phyloP scores from a whole-genome alignment of 53 echinoderm and acorn worm species.

The Arbacia lixula region DNA sequence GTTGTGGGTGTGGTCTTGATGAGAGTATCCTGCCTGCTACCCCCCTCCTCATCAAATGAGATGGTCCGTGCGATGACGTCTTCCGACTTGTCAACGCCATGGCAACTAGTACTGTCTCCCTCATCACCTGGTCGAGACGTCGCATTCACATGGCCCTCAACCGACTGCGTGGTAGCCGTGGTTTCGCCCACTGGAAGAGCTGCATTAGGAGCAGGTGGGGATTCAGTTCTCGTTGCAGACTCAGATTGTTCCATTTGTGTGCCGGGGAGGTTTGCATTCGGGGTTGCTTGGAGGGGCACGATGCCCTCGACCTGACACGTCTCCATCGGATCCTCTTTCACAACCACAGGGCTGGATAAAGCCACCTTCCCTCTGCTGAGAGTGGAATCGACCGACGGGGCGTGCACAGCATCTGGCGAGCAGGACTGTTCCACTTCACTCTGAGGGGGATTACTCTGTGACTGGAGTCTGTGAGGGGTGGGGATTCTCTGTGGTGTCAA shows the following conservation, averaged over 20 bases:
- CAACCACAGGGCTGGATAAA: conserved; percentile 25
- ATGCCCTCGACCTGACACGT: conserved; percentile 15
- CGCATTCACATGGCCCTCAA: neutral
- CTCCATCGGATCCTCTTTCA: neutral
- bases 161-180: no score
- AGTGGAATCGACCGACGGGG: conserved; percentile 16
- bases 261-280: neutral
- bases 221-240: neutral
- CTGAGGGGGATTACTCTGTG: conserved; percentile 5
- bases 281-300: conserved; percentile 38
- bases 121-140: neutral
- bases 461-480: conserved; percentile 14
- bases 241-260: conserved; percentile 11
- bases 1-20: conserved; percentile 12
- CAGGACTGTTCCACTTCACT: conserved; percentile 19
- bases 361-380: no score
- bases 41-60: conserved; percentile 45
- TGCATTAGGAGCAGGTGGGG: neutral
- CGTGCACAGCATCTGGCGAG: conserved; percentile 5
- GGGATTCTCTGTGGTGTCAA: conserved; percentile 8
- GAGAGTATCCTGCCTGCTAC: no score
- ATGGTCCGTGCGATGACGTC: conserved; percentile 36
- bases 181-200: neutral
- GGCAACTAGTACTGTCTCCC: neutral
- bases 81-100: neutral